Evolutionary conservation across 2,888 invertebrate species (phyloP).

Genomic region (Onthophagus sagittarius): DNA sequence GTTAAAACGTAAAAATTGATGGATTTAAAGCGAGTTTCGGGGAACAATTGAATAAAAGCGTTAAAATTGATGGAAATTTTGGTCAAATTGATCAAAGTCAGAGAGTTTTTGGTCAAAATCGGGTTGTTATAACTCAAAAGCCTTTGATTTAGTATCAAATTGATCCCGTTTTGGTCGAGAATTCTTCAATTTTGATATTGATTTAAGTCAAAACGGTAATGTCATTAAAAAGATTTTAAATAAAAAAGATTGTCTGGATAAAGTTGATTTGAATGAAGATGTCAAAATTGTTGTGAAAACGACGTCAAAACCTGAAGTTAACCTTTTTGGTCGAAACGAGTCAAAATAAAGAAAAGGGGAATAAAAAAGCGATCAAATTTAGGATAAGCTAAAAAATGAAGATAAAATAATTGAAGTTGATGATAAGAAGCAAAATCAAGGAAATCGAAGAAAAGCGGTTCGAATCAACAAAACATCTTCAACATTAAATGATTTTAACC

Average conservation of each 20-base stretch:
- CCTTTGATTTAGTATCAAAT: no score
- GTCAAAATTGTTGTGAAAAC: neutral
- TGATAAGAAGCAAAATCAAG: neutral
- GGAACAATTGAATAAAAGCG: neutral
- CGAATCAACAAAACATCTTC: neutral
- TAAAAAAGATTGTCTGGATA: no score
- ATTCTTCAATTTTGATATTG: no score
- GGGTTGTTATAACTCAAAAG: no score
- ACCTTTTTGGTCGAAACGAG: neutral
- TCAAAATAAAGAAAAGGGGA: neutral
- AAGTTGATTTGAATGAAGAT: neutral
- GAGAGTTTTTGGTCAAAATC: no score
- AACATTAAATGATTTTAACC: conserved; percentile 65
- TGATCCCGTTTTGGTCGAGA: no score
- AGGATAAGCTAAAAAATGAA: neutral
- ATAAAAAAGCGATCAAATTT: neutral
- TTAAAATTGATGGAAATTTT: neutral
- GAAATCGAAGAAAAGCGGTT: neutral
- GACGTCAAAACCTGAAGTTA: neutral
- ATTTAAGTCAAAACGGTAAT: no score
- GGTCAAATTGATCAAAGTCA: neutral
- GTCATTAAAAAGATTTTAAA: no score
- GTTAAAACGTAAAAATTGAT: no score
- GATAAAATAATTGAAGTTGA: neutral
- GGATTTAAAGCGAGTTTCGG: no score